Percentiles rank a stretch among this genome's conserved stretches.
phyloP scores from a whole-genome alignment of 1,140 invertebrate species.

The Latrodectus geometricus region DNA sequence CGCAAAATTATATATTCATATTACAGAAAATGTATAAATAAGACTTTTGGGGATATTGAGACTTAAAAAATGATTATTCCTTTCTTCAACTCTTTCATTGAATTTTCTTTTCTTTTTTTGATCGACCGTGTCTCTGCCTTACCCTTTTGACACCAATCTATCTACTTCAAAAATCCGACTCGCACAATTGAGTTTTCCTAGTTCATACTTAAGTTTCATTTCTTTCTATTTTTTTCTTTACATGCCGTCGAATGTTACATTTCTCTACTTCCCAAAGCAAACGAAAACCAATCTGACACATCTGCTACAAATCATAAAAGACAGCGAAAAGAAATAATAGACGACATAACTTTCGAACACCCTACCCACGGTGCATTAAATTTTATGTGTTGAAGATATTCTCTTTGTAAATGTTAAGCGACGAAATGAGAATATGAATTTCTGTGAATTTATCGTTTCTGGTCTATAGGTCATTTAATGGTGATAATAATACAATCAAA shows the following conservation, averaged over 20 bases:
- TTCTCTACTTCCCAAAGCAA: neutral
- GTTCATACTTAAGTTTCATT: neutral
- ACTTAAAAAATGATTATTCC: neutral
- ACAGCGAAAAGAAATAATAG: neutral
- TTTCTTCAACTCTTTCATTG: neutral
- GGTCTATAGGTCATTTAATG: too few species aligned
- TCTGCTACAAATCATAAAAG: neutral
- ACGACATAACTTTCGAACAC: too few species aligned
- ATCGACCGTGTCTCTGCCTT: constrained; percentile 3
- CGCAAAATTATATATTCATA: too few species aligned
- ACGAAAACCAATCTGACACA: constrained; percentile 3
- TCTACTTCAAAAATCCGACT: constrained; percentile 13
- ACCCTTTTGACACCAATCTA: constrained; percentile 33
- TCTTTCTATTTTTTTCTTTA: neutral
- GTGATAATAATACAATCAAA: too few species aligned
- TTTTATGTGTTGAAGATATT: too few species aligned
- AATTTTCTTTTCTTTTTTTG: constrained; percentile 13
- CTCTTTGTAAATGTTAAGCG: too few species aligned
- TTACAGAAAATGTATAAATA: too few species aligned
- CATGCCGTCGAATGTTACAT: too few species aligned
- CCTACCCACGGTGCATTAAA: too few species aligned
- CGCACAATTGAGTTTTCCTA: neutral
- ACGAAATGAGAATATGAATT: too few species aligned
- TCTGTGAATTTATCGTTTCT: too few species aligned
- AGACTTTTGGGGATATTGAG: too few species aligned